Conservation (phyloP, 2,797 vertebrate species). For the Toxotes lorentzi region DNA sequence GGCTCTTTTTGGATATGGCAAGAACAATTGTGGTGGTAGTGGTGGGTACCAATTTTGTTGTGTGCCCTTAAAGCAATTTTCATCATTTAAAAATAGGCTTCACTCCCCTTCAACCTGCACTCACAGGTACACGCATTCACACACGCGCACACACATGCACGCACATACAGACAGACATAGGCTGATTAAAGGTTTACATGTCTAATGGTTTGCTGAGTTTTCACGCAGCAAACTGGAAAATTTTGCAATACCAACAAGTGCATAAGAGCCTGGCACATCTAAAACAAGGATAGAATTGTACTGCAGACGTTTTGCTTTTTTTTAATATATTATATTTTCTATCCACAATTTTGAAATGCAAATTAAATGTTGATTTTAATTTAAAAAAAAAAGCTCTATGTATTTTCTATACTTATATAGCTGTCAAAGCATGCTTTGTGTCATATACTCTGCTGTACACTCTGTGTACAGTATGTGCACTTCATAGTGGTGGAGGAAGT, state of each 20-base stretch:
- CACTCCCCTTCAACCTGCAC: slow-evolving; percentile 42
- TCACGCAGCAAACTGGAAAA: slow-evolving; percentile 19
- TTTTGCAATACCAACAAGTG: slow-evolving; percentile 4
- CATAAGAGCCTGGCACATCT: neutral
- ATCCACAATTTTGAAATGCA: neutral
- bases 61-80: slow-evolving; percentile 72
- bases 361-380: neutral
- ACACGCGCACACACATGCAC: neutral
- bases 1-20: slow-evolving; percentile 66
- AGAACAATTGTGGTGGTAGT: slow-evolving; percentile 61
- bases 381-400: neutral
- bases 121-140: slow-evolving; percentile 15
- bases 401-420: neutral
- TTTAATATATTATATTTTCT: neutral
- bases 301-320: neutral
- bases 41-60: slow-evolving; percentile 66
- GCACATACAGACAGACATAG: slow-evolving; percentile 13
- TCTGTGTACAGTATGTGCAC: neutral
- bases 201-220: slow-evolving; percentile 40
- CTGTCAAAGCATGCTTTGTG: neutral
- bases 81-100: slow-evolving; percentile 68
- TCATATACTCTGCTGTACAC: neutral
- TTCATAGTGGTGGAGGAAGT: neutral
- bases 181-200: slow-evolving; percentile 45
- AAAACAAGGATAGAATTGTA: neutral